Conservation (phyloP, 2,113 vertebrate genomes). For the Daboia siamensis region DNA sequence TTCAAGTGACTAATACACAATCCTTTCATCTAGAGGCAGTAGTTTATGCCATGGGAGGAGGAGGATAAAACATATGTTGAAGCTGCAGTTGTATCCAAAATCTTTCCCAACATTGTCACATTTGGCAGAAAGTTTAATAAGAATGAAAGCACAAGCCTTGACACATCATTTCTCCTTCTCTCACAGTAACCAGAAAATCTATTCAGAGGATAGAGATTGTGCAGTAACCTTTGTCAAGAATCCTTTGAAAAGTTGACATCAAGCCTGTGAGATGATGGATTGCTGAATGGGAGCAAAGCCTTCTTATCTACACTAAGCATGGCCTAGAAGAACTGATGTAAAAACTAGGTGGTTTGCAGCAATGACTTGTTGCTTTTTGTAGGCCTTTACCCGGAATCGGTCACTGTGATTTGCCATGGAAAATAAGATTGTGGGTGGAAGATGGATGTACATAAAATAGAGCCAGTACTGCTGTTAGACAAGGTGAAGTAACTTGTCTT, state of each 20-base stretch:
- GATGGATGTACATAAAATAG: not conserved
- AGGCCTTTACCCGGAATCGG: not conserved
- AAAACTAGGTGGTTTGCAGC: not conserved
- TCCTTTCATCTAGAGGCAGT: conserved; percentile 11
- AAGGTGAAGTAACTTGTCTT: not conserved
- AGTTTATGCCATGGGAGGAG: not conserved
- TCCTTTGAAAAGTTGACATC: conserved; percentile 46
- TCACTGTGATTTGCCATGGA: not conserved
- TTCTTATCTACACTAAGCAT: not conserved
- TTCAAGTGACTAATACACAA: not conserved
- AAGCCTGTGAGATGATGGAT: conserved; percentile 51
- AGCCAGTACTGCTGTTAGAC: not conserved
- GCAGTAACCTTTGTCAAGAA: conserved; percentile 44
- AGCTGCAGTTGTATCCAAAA: conserved; percentile 31
- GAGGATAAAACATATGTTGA: conserved; percentile 21
- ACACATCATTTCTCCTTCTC: conserved; percentile 30
- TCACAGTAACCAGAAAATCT: conserved; percentile 34
- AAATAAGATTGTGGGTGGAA: not conserved
- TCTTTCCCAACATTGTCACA: conserved; percentile 36
- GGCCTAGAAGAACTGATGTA: not conserved
- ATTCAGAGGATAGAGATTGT: conserved; percentile 38
- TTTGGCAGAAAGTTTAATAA: conserved; percentile 45
- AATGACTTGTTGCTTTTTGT: not conserved
- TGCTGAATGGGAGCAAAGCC: conserved; percentile 50
- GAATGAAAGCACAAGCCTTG: conserved; percentile 31